A percentile compares a stretch with the other conserved stretches of the same genome.
phyloP scores from a whole-genome alignment of 2,888 invertebrate genomes.

The Drosophila lacicola region DNA sequence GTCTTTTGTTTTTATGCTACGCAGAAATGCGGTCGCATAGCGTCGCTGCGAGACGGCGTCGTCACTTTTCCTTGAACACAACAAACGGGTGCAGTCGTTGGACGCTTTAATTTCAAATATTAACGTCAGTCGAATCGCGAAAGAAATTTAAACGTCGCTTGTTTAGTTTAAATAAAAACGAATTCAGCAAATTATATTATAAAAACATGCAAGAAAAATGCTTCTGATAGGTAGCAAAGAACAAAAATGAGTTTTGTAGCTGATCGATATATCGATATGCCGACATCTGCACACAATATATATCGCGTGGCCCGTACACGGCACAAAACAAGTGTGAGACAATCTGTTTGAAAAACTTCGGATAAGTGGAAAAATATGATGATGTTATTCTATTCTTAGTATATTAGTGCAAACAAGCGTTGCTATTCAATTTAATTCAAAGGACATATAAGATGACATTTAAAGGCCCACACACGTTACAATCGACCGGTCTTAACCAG shows the following conservation, averaged over 20 bases:
- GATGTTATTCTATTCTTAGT: too few species aligned
- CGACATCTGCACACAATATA: conserved; percentile 4
- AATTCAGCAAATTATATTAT: conserved; percentile 31
- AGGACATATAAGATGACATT: too few species aligned
- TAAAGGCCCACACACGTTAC: conserved; percentile 12
- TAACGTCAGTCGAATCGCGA: neutral
- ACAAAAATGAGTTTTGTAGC: conserved; percentile 29
- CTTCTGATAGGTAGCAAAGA: conserved; percentile 39
- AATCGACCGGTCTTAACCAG: neutral
- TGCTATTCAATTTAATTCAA: too few species aligned
- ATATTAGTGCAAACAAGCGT: too few species aligned
- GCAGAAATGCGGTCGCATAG: conserved; percentile 60
- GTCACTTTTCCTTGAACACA: conserved; percentile 39
- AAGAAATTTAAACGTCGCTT: conserved; percentile 17
- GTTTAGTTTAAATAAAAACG: conserved; percentile 21
- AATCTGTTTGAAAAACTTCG: neutral
- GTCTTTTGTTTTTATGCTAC: conserved; percentile 39
- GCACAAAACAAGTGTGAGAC: neutral
- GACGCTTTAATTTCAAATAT: neutral
- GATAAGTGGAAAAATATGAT: too few species aligned
- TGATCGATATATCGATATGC: conserved; percentile 21
- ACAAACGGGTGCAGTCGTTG: neutral
- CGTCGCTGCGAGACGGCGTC: conserved; percentile 67
- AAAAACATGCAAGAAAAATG: conserved; percentile 49
- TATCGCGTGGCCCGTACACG: conserved; percentile 13